Conservation (phyloP, 30 jellyfish, hydroid and myxozoan species). For the Chrysaora quinquecirrha region DNA sequence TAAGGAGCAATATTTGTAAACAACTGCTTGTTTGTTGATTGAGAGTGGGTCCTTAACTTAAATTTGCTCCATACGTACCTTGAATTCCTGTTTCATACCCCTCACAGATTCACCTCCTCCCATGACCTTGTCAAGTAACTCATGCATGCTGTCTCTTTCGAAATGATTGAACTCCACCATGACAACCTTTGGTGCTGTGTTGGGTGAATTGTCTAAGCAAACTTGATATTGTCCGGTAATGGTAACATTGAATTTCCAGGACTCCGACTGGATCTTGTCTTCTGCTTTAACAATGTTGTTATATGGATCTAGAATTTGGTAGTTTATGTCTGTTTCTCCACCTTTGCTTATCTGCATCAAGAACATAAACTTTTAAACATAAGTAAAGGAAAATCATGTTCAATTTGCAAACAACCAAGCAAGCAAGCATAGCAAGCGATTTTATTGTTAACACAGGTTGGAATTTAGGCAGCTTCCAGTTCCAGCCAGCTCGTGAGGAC, state of each 20-base stretch:
- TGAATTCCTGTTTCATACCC: neutral
- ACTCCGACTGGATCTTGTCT: neutral
- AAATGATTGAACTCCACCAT: conserved; percentile 16
- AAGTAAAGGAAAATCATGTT: too few relatives aligned
- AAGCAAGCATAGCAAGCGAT: too few relatives aligned
- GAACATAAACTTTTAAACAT: too few relatives aligned
- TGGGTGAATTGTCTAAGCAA: conserved; percentile 45
- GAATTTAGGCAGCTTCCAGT: too few relatives aligned
- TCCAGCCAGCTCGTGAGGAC: too few relatives aligned
- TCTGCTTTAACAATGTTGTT: conserved; percentile 3
- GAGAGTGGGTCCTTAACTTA: too few relatives aligned
- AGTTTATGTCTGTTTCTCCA: conserved; percentile 38
- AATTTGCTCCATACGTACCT: too few relatives aligned
- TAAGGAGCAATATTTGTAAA: too few relatives aligned
- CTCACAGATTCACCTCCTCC: neutral
- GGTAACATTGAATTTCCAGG: conserved; percentile 4
- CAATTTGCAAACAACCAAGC: too few relatives aligned
- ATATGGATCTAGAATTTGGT: conserved; percentile 32
- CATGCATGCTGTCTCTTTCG: conserved; percentile 7
- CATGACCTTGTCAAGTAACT: conserved; percentile 3
- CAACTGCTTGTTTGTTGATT: too few relatives aligned
- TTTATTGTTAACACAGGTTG: too few relatives aligned
- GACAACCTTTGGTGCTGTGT: conserved; percentile 16
- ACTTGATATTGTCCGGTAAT: conserved; percentile 20
- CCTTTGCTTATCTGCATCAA: conserved; percentile 34